Percentiles rank a stretch among this genome's conserved stretches.
Conservation (phyloP, 2,113 vertebrate genomes). For the Campylorhamphus procurvoides region DNA sequence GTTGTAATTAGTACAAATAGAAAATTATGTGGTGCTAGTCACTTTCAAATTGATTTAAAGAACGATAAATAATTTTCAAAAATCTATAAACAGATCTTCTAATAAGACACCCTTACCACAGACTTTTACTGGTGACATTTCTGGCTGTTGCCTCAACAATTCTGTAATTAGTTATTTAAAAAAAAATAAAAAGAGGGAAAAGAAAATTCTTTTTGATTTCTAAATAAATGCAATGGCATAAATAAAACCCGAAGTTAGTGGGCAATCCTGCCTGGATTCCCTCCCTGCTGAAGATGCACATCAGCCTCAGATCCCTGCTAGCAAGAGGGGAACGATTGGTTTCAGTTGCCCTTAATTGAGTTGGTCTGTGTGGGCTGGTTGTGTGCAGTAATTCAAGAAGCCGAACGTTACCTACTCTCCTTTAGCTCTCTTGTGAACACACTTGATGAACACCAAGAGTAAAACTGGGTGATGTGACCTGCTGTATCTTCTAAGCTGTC, state of each 20-base stretch:
- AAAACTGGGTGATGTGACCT: neutral
- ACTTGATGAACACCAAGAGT: accelerated
- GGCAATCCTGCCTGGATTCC: neutral
- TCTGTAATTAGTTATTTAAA: neutral
- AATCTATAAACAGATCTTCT: constrained; percentile 21
- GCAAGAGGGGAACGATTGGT: neutral
- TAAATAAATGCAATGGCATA: neutral
- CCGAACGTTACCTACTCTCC: neutral
- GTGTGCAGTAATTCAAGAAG: neutral
- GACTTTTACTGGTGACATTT: neutral
- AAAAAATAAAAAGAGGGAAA: neutral
- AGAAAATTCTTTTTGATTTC: neutral
- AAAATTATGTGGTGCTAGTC: neutral
- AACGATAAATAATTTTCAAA: neutral
- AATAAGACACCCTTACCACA: neutral
- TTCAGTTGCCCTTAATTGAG: neutral
- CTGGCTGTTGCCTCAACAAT: neutral
- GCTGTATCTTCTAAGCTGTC: neutral
- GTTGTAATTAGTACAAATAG: constrained; percentile 37
- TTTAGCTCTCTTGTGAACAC: neutral
- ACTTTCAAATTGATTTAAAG: constrained; percentile 33
- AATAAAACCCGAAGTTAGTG: neutral
- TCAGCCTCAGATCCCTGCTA: neutral
- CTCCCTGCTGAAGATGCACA: neutral
- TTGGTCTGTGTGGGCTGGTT: neutral